Base-by-base conservation (phyloP, 2,113 vertebrate genomes). In the Eolophus roseicapilla region DNA sequence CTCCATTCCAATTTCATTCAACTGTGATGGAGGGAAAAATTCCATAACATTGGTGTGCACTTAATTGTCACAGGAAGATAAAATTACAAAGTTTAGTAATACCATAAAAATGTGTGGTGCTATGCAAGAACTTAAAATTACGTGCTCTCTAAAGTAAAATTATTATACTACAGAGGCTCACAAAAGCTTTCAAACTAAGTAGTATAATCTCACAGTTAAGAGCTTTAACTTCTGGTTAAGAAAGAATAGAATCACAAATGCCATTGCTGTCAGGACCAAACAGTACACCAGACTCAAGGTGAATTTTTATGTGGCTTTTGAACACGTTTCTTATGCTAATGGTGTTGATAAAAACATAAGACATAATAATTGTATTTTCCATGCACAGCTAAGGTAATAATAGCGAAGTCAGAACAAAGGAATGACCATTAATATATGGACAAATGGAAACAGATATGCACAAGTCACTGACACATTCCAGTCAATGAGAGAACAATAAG, bases 51-150 rank as follows among this genome's bases (percentile, higher is more conserved):
- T 97, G 81, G 78, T 97, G 79, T 96, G 90, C 95, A 94, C 93
- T 97, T 98, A 98, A 98, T 98, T 98, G 97, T 98, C 97, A 97
- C 70, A 96, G 95, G 81, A 95, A 98, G 98, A 98, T 98, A 98
- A 98, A 98, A 98, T 98, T 95, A 96, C 21, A 21, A 98, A 98
- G 86, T 98, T 98, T 98, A 98, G 96, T 97, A 96, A 98, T 97
- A 95, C 87, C 93, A 96, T 97, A 97, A 97, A 98, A 98, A 97
- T 97, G 71, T 97, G 92, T 94, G 89, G 88, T 80, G 93, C 96
- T 98, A 98, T 97, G 96, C 97, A 98, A 97, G 96, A 97, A 94
- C 95, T 95, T 98, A 96, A 97, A 98, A 97, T 97, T 96, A 91
- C 94, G 96, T 95, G 96, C 88, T 97, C 96, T 97, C 96, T 94